Conservation (phyloP, 1,140 invertebrate species). For the Apis laboriosa region DNA sequence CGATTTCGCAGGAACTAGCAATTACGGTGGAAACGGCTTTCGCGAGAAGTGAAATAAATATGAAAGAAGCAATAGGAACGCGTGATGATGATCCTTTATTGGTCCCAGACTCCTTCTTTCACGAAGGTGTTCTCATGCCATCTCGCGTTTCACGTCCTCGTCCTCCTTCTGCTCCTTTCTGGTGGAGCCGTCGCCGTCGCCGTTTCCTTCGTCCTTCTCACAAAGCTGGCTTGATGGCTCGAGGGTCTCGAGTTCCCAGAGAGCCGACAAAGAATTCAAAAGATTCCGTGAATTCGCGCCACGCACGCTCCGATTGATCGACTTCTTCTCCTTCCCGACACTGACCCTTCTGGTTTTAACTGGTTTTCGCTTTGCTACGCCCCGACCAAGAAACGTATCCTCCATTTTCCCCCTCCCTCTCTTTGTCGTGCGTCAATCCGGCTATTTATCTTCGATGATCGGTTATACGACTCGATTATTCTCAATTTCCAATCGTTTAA, state of each 20-base stretch:
- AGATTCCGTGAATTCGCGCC: slow-evolving; percentile 55
- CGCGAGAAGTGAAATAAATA: neutral
- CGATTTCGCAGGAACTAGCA: neutral
- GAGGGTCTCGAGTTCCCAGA: slow-evolving; percentile 33
- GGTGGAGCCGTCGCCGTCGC: neutral
- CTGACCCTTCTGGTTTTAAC: slow-evolving; percentile 20
- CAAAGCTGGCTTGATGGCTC: slow-evolving; percentile 23
- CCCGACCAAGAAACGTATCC: neutral
- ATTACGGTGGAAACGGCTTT: neutral
- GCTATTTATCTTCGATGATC: neutral
- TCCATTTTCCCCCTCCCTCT: neutral
- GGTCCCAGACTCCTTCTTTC: slow-evolving; percentile 35
- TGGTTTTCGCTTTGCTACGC: neutral
- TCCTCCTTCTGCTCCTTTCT: slow-evolving; percentile 29
- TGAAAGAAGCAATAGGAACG: neutral
- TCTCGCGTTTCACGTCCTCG: slow-evolving; percentile 51
- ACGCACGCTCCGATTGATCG: slow-evolving; percentile 50
- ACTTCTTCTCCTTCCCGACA: slow-evolving; percentile 46
- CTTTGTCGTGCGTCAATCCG: neutral
- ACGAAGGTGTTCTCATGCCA: slow-evolving; percentile 61
- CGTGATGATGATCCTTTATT: slow-evolving; percentile 24
- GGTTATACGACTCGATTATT: neutral
- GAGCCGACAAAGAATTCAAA: slow-evolving; percentile 63
- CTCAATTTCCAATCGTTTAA: neutral
- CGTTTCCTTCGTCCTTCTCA: slow-evolving; percentile 29